Evolutionary conservation across 2,888 invertebrate species (phyloP).

Genomic region (Eucriotettix oculatus): DNA sequence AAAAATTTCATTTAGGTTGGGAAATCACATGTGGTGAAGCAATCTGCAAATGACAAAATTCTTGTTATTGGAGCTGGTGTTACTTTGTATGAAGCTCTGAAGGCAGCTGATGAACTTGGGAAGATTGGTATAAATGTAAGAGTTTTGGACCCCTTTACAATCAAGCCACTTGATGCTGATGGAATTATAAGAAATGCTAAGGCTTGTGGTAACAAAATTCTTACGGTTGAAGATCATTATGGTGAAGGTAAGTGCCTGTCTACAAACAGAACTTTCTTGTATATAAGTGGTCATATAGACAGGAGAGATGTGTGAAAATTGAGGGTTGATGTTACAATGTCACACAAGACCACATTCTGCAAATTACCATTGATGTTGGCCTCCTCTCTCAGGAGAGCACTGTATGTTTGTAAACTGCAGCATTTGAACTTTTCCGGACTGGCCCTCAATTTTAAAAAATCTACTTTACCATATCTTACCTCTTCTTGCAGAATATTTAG

Average conservation of each 20-base stretch:
- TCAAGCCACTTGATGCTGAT: slow-evolving; percentile 82
- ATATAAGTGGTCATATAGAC: too few relatives aligned
- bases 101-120: slow-evolving; percentile 60
- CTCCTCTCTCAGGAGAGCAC: too few relatives aligned
- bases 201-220: slow-evolving; percentile 60
- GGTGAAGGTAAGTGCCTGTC: slow-evolving; percentile 48
- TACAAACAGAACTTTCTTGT: too few relatives aligned
- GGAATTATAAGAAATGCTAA: slow-evolving; percentile 59
- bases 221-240: slow-evolving; percentile 97
- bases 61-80: slow-evolving; percentile 86
- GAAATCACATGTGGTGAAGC: slow-evolving; percentile 59
- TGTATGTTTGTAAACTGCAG: too few relatives aligned
- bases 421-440: too few relatives aligned
- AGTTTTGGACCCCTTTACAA: slow-evolving; percentile 87
- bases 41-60: slow-evolving; percentile 59
- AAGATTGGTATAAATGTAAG: slow-evolving; percentile 56
- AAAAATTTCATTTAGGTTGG: slow-evolving; percentile 36
- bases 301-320: too few relatives aligned
- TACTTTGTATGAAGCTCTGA: slow-evolving; percentile 78
- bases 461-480: too few relatives aligned
- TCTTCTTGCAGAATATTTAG: too few relatives aligned
- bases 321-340: too few relatives aligned
- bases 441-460: too few relatives aligned
- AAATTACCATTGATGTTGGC: too few relatives aligned
- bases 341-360: too few relatives aligned